Conservation (phyloP, 2,113 vertebrate species). For the Pygoscelis antarcticus region DNA sequence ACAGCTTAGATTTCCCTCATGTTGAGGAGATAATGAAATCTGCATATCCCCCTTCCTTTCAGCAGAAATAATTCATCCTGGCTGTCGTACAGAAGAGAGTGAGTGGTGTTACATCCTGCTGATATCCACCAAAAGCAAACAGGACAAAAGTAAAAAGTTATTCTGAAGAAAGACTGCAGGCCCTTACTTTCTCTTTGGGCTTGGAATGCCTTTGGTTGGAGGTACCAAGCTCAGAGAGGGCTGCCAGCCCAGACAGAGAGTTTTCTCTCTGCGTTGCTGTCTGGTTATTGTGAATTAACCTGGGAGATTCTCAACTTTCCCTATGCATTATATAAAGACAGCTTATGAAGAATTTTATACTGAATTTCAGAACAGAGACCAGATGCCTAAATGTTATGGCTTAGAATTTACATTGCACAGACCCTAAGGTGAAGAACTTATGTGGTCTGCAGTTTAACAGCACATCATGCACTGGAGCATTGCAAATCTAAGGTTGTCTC, state of each 20-base stretch:
- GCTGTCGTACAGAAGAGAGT: not conserved
- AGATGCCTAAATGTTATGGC: not conserved
- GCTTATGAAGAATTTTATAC: not conserved
- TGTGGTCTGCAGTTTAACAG: not conserved
- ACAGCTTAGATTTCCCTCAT: not conserved
- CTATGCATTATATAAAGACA: accelerated
- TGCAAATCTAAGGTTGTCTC: not conserved
- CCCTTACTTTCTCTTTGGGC: not conserved
- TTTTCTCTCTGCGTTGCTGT: not conserved
- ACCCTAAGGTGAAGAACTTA: too few species aligned
- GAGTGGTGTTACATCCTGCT: not conserved
- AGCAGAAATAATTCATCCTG: not conserved
- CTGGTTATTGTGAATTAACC: not conserved
- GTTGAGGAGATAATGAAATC: not conserved
- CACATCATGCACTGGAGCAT: not conserved
- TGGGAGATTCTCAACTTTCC: not conserved
- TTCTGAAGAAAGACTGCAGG: not conserved
- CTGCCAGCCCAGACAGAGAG: accelerated
- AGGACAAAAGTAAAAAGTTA: not conserved
- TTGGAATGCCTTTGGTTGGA: not conserved
- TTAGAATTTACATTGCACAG: not conserved
- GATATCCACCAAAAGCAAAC: not conserved
- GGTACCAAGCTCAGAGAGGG: not conserved
- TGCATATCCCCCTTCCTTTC: accelerated
- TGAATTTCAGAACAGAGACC: not conserved